Evolutionary conservation across 1,140 invertebrate species (phyloP), one percentile per base, ranked within the genome.

Genomic region (Matsumurasca onukii): DNA sequence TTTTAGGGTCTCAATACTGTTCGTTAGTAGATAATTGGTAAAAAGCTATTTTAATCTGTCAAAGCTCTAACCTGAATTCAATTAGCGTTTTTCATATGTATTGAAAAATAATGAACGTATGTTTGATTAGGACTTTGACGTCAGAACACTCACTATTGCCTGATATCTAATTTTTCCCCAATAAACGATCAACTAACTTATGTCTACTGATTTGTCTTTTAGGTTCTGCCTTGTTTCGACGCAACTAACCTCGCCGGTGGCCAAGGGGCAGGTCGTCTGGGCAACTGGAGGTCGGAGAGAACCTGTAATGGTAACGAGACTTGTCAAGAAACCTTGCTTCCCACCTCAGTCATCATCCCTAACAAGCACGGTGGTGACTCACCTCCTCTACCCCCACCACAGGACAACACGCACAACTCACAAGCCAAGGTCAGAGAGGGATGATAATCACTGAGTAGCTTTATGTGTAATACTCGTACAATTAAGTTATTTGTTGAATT

Each of bases 271-370:
- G 51, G 80, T 78, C 68, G 70, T 31, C 62, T 69, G 70, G 77
- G 79, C 39, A 77, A 76, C 29, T 79, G 79, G 67, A 74, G 76
- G 2, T 86, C 86, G 1, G 88, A 91, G 75, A 83, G 87, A 70
- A 86, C 88, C 12, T 90, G 87, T 76, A 92, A 92, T 76, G 90
- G 89, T 1, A 87, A 89, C 74, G 86, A 89, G 69, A 91, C 89
- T 0, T 82, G 89, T 48, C 88, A 91, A 75, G 89, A 91, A 73
- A 87, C 86, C 13, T 75, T 91, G 31, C 76, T 91, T 48, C 82
- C 83, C 0, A 81, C 81, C 69, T 75, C 68, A 71, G 78, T 66
- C 31, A 75, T 70, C 45, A 61, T 57, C 62, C 66, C 45, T 70
- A 70, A 59, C 55, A 59, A 59, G 25, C 5, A 3, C 5, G 55